These are phyloP conservation scores for Channa striata DNA, from an alignment of 2,797 vertebrate species.

Conservation along the genomic window DNA sequence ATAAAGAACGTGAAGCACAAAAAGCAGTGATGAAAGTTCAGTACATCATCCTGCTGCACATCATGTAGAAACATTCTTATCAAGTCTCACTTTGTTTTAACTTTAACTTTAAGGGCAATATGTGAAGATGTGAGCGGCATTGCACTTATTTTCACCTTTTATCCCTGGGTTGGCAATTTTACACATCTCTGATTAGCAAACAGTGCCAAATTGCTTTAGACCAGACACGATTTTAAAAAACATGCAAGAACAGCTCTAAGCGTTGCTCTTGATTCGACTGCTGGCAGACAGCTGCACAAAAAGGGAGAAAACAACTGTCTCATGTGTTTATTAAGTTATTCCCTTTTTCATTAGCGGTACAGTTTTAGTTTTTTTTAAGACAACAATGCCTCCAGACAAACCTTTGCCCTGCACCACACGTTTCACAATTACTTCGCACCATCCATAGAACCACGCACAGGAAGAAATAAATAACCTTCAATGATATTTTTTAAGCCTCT, in stretches of 20 bases:
- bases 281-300: not conserved
- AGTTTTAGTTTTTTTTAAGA: not conserved
- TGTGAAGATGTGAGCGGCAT: not conserved
- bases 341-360: too few species aligned
- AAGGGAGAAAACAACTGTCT: too few species aligned
- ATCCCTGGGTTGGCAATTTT: constrained; percentile 36
- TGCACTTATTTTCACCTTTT: constrained; percentile 15
- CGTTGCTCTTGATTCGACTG: constrained; percentile 15
- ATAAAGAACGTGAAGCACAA: not conserved
- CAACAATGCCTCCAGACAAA: not conserved
- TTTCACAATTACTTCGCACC: constrained; percentile 28
- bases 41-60: not conserved
- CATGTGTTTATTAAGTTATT: too few species aligned
- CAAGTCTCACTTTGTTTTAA: not conserved
- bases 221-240: constrained; percentile 13
- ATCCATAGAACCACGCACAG: constrained; percentile 45
- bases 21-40: not conserved
- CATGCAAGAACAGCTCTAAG: constrained; percentile 8
- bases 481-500: constrained; percentile 67
- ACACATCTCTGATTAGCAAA: constrained; percentile 38
- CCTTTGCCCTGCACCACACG: constrained; percentile 23
- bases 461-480: constrained; percentile 52
- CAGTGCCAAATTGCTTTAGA: constrained; percentile 18
- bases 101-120: not conserved
- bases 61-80: not conserved